Evolutionary conservation across 2,797 vertebrate genomes (phyloP).

Genomic region (Australoheros facetus): DNA sequence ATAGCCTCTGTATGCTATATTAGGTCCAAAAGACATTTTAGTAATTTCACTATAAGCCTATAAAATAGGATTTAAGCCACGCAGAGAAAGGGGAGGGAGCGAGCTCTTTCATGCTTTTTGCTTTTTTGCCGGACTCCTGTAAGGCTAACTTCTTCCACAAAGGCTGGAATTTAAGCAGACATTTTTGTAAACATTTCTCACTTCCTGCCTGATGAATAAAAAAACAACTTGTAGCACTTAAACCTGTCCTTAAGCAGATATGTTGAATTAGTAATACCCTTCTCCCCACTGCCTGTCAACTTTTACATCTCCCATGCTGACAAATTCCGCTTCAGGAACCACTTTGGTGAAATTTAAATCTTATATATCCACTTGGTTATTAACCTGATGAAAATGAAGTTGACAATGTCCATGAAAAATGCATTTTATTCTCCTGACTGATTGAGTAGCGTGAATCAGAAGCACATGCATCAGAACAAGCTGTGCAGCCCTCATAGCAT

Average conservation of each 20-base stretch:
- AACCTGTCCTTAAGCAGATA: slow-evolving; percentile 50
- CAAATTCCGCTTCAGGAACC: slow-evolving; percentile 20
- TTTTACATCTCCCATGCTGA: slow-evolving; percentile 8
- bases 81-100: slow-evolving; percentile 20
- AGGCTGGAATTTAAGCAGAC: slow-evolving; percentile 1
- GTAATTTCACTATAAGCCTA: slow-evolving; percentile 40
- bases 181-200: slow-evolving; percentile 29
- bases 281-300: background rate
- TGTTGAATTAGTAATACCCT: slow-evolving; percentile 43
- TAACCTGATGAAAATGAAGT: background rate
- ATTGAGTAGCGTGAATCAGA: background rate
- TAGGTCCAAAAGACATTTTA: slow-evolving; percentile 31
- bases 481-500: background rate
- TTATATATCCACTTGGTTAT: background rate
- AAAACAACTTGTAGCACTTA: slow-evolving; percentile 37
- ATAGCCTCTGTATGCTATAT: slow-evolving; percentile 33
- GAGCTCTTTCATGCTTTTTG: background rate
- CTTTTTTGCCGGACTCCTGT: background rate
- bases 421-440: background rate
- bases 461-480: background rate
- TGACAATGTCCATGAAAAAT: slow-evolving; percentile 4
- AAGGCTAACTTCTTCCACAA: background rate
- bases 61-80: slow-evolving; percentile 40
- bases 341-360: slow-evolving; percentile 9
- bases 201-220: slow-evolving; percentile 37